Evolutionary conservation across 2,113 vertebrate genomes (phyloP), one percentile per base, ranked within the genome.

Genomic region (Takifugu flavidus): DNA sequence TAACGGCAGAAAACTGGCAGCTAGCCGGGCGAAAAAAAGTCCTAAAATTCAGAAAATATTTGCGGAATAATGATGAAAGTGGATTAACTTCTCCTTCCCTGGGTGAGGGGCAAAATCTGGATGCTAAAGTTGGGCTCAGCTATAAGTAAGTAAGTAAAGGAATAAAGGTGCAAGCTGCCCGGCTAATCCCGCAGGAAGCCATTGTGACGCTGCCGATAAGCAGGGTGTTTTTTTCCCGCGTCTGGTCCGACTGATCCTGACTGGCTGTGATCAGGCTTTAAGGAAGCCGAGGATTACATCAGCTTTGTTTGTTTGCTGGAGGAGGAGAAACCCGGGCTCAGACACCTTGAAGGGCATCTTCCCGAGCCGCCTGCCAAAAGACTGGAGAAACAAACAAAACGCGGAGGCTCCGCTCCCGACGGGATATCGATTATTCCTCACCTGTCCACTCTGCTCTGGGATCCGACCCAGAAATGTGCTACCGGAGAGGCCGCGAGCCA

Each of bases 281-380:
- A 72, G 71, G 74, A 78, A 68, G 56, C 67, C n/a, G 39, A 71
- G 75, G 71, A 81, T 86, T 87, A 80, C 70, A 74, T 74, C 70
- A 57, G 77, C 77, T 75, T 65, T 78, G 78, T 84, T 86, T 83
- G 72, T 65, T 80, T 79, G 60, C 70, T 61, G 60, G 62, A 52
- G 74, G 60, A 67, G 25, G 44, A 59, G 60, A 70, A 75, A 25
- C 29, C 31, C 59, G 53, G 53, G 55, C 49, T 26, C 52, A 26
- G 46, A 67, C 49, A 76, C 54, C 51, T 70, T 62, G 55, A 77
- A 77, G 72, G 70, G 62, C 67, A 62, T 77, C 67, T 56, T 46
- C 44, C 29, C 45, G 49, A 49, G 52, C 7, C 34, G 34, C 51
- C 29, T 63, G 42, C 34, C 34, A 39, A 39, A 39, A 39, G 27